These are phyloP conservation scores for Cheilosia grossa DNA, from an alignment of 2,888 invertebrate genomes.

Conservation along the genomic window DNA sequence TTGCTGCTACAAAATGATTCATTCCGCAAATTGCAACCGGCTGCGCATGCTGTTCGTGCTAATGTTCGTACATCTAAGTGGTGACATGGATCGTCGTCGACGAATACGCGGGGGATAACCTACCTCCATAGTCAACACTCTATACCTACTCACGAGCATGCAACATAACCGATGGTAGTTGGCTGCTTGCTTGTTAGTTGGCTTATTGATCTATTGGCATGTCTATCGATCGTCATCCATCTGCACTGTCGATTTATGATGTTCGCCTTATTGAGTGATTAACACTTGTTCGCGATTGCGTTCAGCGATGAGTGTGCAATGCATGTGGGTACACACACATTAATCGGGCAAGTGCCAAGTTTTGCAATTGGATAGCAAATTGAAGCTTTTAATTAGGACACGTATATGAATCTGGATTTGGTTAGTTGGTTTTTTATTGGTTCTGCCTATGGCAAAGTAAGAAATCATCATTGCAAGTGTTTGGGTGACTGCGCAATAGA, in stretches of 20 bases:
- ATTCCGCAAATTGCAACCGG: slow-evolving; percentile 44
- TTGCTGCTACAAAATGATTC: slow-evolving; percentile 24
- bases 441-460: neutral
- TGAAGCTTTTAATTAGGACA: slow-evolving; percentile 23
- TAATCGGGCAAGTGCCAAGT: slow-evolving; percentile 30
- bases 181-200: slow-evolving; percentile 15
- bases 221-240: slow-evolving; percentile 60
- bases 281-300: slow-evolving; percentile 55
- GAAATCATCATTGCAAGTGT: too few relatives aligned
- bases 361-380: slow-evolving; percentile 19
- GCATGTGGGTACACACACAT: slow-evolving; percentile 15
- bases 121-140: neutral
- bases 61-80: slow-evolving; percentile 41
- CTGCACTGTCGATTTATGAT: slow-evolving; percentile 52
- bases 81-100: slow-evolving; percentile 20
- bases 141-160: neutral
- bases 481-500: too few relatives aligned
- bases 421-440: neutral
- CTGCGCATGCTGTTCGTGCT: slow-evolving; percentile 58
- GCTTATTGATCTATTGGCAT: slow-evolving; percentile 57
- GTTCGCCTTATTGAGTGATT: slow-evolving; percentile 58
- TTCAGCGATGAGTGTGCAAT: neutral
- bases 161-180: neutral
- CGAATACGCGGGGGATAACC: neutral
- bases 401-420: neutral